These are phyloP conservation scores for Plagodis dolabraria DNA, from an alignment of 2,888 invertebrate genomes.

Conservation along the genomic window DNA sequence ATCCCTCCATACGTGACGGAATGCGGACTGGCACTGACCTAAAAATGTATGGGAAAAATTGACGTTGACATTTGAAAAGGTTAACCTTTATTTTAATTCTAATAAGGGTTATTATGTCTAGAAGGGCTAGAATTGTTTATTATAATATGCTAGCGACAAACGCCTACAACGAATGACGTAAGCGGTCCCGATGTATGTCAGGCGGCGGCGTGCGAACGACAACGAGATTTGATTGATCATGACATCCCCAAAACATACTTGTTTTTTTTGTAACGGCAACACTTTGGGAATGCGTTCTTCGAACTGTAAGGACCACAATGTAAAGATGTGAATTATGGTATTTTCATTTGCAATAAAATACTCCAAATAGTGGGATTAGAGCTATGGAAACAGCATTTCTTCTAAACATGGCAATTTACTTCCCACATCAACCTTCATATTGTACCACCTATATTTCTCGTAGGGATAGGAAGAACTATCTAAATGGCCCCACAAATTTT, in stretches of 20 bases:
- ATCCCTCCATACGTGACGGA: conserved; percentile 72
- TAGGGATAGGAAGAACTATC: too few species aligned
- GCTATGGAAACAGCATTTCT: too few species aligned
- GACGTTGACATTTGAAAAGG: conserved; percentile 38
- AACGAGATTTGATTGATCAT: conserved; percentile 54
- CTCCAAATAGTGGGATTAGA: too few species aligned
- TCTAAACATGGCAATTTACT: too few species aligned
- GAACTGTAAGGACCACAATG: conserved; percentile 13
- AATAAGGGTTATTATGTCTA: conserved; percentile 14
- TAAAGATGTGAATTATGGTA: background rate
- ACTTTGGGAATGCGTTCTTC: conserved; percentile 32
- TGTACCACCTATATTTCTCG: too few species aligned
- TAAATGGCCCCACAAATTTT: too few species aligned
- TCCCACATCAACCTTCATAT: too few species aligned
- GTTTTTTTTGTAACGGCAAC: conserved; percentile 40
- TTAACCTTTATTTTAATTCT: conserved; percentile 41
- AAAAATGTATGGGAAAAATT: conserved; percentile 75
- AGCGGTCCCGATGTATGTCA: conserved; percentile 41
- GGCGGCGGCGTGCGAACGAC: conserved; percentile 41
- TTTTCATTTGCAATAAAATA: background rate
- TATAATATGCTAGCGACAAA: conserved; percentile 45
- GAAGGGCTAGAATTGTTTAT: conserved; percentile 43
- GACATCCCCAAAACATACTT: conserved; percentile 54
- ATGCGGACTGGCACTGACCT: conserved; percentile 71
- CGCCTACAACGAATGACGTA: conserved; percentile 68